Conservation (phyloP, 2,113 vertebrate genomes). For the Oryzias javanicus region DNA sequence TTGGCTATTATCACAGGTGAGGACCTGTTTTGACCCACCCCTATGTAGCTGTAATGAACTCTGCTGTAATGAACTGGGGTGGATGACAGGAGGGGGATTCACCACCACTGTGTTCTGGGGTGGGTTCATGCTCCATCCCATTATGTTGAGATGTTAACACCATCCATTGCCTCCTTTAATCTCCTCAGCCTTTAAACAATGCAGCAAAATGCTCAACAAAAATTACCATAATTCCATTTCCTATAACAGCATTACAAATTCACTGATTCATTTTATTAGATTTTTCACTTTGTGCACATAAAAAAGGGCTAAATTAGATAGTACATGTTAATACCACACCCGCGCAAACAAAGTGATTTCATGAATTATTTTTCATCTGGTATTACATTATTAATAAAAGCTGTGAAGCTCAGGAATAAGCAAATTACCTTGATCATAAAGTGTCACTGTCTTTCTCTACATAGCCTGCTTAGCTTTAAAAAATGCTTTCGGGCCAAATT, state of each 20-base stretch:
- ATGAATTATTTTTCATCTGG: constrained; percentile 15
- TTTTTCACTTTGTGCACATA: constrained; percentile 56
- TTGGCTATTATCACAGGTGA: background rate
- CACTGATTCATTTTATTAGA: constrained; percentile 66
- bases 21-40: constrained; percentile 17
- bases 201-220: constrained; percentile 42
- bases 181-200: constrained; percentile 58
- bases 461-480: too few relatives aligned
- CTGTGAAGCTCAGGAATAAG: constrained; percentile 40
- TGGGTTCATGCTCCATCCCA: constrained; percentile 44
- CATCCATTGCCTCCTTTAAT: constrained; percentile 52
- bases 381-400: constrained; percentile 43
- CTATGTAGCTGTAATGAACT: constrained; percentile 43
- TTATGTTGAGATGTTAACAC: constrained; percentile 56
- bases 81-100: constrained; percentile 23
- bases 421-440: constrained; percentile 45
- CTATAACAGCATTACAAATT: constrained; percentile 59
- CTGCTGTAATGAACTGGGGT: constrained; percentile 38
- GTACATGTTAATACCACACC: constrained; percentile 48
- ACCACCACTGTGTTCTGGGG: constrained; percentile 26
- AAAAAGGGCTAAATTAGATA: constrained; percentile 61
- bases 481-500: too few relatives aligned
- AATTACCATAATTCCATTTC: constrained; percentile 67
- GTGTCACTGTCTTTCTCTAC: too few relatives aligned
- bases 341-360: constrained; percentile 19